phyloP scores from a whole-genome alignment of 2,113 vertebrate genomes.

The Danionella cerebrum region DNA sequence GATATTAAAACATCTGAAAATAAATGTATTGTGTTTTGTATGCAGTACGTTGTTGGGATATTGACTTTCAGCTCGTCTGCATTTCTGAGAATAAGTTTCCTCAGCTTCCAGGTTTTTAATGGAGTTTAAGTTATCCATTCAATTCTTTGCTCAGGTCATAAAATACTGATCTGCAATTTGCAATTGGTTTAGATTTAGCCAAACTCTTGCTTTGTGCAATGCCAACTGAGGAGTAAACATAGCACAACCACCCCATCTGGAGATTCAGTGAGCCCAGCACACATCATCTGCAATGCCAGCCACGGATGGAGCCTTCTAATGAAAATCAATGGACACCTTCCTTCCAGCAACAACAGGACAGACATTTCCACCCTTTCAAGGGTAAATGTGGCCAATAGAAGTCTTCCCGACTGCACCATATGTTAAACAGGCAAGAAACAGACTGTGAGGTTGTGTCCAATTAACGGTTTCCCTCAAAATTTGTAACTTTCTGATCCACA shows the following conservation, averaged over 20 bases:
- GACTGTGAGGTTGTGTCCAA: background rate
- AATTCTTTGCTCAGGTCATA: no score
- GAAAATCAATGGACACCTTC: conserved; percentile 40
- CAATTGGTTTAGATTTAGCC: no score
- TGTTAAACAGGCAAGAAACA: background rate
- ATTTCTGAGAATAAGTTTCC: no score
- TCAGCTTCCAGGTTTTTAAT: no score
- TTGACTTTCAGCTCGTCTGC: no score
- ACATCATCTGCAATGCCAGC: conserved; percentile 32
- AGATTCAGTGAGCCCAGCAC: background rate
- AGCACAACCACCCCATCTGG: conserved; percentile 2
- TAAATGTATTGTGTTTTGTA: no score
- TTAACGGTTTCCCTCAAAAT: no score
- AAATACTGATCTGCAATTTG: no score
- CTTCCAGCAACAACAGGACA: conserved; percentile 37
- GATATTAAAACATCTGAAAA: no score
- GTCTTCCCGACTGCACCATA: conserved; percentile 24
- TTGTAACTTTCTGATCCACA: no score
- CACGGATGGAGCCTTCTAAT: conserved; percentile 35
- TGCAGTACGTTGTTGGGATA: no score
- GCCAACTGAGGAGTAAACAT: conserved; percentile 2
- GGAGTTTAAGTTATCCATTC: no score
- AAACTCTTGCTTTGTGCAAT: background rate
- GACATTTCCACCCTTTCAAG: conserved; percentile 35
- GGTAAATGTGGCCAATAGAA: conserved; percentile 52